Percentiles rank a stretch among this genome's conserved stretches.
phyloP scores from a whole-genome alignment of 2,797 vertebrate genomes.

The Fistularia tabacaria region DNA sequence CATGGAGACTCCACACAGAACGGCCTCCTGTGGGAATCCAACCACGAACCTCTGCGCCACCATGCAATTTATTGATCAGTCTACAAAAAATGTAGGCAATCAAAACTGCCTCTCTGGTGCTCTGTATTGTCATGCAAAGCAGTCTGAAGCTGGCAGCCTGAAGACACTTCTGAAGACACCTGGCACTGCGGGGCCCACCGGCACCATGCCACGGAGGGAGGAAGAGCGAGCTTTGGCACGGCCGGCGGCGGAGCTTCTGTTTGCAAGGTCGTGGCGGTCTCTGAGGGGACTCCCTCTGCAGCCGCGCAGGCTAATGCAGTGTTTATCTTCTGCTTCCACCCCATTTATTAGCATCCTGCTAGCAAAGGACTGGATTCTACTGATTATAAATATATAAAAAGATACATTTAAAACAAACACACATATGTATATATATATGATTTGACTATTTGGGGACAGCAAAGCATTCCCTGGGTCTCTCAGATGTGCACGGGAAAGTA shows the following conservation, averaged over 20 bases:
- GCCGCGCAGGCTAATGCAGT: constrained; percentile 53
- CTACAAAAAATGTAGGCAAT: constrained; percentile 47
- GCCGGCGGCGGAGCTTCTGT: constrained; percentile 55
- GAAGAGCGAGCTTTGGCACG: constrained; percentile 59
- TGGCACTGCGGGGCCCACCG: constrained; percentile 67
- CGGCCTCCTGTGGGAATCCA: too few relatives aligned
- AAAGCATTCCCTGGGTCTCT: constrained; percentile 26
- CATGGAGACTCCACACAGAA: too few relatives aligned
- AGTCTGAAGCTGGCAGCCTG: constrained; percentile 38
- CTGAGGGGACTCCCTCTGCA: constrained; percentile 54
- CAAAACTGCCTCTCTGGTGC: constrained; percentile 48
- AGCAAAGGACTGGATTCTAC: too few relatives aligned
- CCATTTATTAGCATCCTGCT: constrained; percentile 48
- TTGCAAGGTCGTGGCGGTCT: constrained; percentile 77
- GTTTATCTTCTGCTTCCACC: constrained; percentile 48
- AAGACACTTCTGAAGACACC: constrained; percentile 69
- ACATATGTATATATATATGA: background rate
- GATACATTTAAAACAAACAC: background rate
- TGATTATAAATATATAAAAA: too few relatives aligned
- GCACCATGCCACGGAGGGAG: constrained; percentile 51
- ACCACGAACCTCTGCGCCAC: too few relatives aligned
- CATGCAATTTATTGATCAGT: constrained; percentile 4
- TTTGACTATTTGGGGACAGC: constrained; percentile 4
- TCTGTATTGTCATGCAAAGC: constrained; percentile 58
- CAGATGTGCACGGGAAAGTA: constrained; percentile 20